Evolutionary conservation across 2,888 invertebrate species (phyloP), one percentile per base, ranked within the genome.

Genomic region (Sinodicranocentrus sp.): DNA sequence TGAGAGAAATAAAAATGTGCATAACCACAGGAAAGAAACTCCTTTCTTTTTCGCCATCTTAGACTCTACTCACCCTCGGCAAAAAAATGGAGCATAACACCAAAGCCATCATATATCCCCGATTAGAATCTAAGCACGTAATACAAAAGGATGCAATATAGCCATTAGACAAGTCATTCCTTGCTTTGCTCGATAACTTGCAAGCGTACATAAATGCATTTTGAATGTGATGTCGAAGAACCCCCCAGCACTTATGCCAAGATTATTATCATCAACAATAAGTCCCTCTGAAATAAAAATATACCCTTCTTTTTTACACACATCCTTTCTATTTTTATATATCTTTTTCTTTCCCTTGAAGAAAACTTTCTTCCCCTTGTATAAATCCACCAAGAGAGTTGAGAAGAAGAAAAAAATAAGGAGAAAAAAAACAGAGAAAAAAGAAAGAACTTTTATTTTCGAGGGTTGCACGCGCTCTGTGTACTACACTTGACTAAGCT

Each of bases 221-320:
- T 59, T 59, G 77, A 70, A 78, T 78, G 70, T 70, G 59, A 61
- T 68, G 77, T 19, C 57, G 77, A 68, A 68, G 63, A 71, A 67
- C 65, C 80, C 80, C 80, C 26, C 21, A 80, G 80, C 80, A 80
- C 80, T 80, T 80, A 80, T 65, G 57, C 44, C 72, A 72, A 72
- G 80, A 80, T 80, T 80, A 80, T 80, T 80, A 80, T 80, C 72
- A 80, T 80, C 72, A 80, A 23, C 65, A 72, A 72, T 52, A 61
- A 33, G 72, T 52, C 17, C 72, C 65, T 61, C 78, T 61, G 25
- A 59, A 57, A 2, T 71, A n/a, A 71, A 61, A 65, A 67, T 54
- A 76, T 67, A 57, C 57, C 26, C 26, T 25, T 61, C 25, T 48
- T 54, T 67, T 52, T 21, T 57, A n/a, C 21, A 75, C 61, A 73